Evolutionary conservation across 2,113 vertebrate species (phyloP), one percentile per base, ranked within the genome.

Genomic region (Cyanoliseus patagonus): DNA sequence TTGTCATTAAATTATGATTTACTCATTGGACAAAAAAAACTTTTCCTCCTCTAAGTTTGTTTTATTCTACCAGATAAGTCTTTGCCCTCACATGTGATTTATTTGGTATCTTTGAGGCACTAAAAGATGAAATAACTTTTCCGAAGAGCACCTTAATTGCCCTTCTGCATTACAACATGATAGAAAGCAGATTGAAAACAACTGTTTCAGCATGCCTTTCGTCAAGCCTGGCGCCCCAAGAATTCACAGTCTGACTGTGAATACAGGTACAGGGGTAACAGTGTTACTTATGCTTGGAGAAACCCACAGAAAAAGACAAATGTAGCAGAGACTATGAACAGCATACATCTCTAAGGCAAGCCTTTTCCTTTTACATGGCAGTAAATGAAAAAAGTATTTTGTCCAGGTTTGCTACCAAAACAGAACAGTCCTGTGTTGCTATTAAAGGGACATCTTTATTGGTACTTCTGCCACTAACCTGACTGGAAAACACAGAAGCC

Each of bases 201-300:
- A 30, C 17, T 55, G 35, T 23, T 84, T 5, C 59, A 81, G 27
- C 33, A 73, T 3, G 5, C 41, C 13, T 84, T 83, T 41, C 47
- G 35, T 47, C 20, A 78, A 37, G 35, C 39, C 27, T 39, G 33
- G 52, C 39, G 52, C 16, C 27, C 44, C 9, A 53, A 78, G 55
- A 64, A 84, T 5, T 61, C 9, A 24, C 0, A 0, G 23, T 14
- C 31, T 59, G 53, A 67, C 33, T 51, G 16, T n/a, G 57, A 47
- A 51, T 88, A 86, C 19, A 46, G 18, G 42, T n/a, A 67, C 53
- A 67, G 64, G 31, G 41, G 42, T 24, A 51, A 80, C 3, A 17
- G 49, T 22, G 10, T 37, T 37, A 77, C 46, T 67, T 31, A 28
- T 7, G 53, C 55, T 22, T 75, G 51, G 27, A 92, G 67, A 91